Evolutionary conservation across 2,888 invertebrate species (phyloP).

Genomic region (Caenorhabditis becei): DNA sequence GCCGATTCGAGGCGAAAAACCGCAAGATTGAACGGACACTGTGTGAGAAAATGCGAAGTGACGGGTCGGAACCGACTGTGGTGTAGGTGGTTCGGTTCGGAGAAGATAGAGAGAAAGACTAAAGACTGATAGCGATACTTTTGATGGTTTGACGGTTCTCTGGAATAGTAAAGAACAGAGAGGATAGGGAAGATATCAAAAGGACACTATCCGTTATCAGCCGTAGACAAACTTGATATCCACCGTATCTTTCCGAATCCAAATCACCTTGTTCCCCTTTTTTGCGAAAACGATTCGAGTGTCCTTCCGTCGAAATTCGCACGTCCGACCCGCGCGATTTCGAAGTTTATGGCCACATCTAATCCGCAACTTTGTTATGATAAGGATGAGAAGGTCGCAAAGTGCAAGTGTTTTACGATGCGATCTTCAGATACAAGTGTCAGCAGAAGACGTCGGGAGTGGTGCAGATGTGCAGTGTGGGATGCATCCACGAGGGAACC

Average conservation of each 20-base stretch:
- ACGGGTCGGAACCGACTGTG: conserved; percentile 6
- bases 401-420: conserved; percentile 16
- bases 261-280: conserved; percentile 4
- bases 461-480: conserved; percentile 78
- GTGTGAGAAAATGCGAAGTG: conserved; percentile 9
- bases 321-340: neutral
- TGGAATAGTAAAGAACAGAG: neutral
- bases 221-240: neutral
- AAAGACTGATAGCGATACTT: conserved; percentile 6
- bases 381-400: conserved; percentile 13
- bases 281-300: neutral
- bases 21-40: conserved; percentile 23
- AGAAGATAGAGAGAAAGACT: conserved; percentile 22
- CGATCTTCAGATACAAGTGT: conserved; percentile 76
- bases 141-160: neutral
- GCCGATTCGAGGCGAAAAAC: neutral
- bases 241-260: conserved; percentile 1
- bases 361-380: conserved; percentile 26
- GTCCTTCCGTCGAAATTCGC: conserved; percentile 7
- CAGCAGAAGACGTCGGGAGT: conserved; percentile 73
- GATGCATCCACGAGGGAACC: conserved; percentile 75
- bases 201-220: neutral
- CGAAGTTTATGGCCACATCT: conserved; percentile 5
- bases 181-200: too few species aligned
- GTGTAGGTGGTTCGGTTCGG: conserved; percentile 15